A percentile compares a stretch with the other conserved stretches of the same genome.
Evolutionary conservation across 1,140 invertebrate genomes (phyloP).

Genomic region (Achatina immaculata): DNA sequence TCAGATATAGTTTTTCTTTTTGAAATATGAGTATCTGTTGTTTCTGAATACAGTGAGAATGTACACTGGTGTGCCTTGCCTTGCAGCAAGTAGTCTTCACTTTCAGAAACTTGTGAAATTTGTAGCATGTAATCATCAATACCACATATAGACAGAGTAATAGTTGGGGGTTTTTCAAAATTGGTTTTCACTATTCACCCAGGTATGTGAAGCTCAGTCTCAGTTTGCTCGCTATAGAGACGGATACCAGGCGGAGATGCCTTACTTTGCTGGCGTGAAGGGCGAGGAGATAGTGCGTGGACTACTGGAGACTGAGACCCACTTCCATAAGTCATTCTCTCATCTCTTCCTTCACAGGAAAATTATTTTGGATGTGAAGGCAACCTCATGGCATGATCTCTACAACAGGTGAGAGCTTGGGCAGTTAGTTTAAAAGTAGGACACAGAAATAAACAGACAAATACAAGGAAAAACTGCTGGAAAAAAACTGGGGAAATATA

Average conservation of each 20-base stretch:
- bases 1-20: too few species aligned
- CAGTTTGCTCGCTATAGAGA: slow-evolving; percentile 71
- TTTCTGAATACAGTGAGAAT: too few species aligned
- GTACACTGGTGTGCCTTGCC: too few species aligned
- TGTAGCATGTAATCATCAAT: too few species aligned
- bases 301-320: slow-evolving; percentile 81
- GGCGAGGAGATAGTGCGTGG: slow-evolving; percentile 80
- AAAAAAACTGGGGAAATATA: neutral
- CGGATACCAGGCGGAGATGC: slow-evolving; percentile 68
- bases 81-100: too few species aligned
- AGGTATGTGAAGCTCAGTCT: slow-evolving; percentile 76
- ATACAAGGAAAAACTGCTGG: too few species aligned
- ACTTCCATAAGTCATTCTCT: slow-evolving; percentile 78
- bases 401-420: slow-evolving; percentile 76
- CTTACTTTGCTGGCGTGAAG: slow-evolving; percentile 72
- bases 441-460: too few species aligned
- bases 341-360: slow-evolving; percentile 75
- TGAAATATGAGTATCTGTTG: too few species aligned
- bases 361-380: slow-evolving; percentile 81
- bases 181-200: slow-evolving; percentile 75
- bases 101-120: too few species aligned
- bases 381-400: slow-evolving; percentile 81
- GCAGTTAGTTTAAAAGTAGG: too few species aligned
- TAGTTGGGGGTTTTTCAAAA: too few species aligned
- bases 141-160: too few species aligned